Evolutionary conservation across 2,113 vertebrate species (phyloP).

Genomic region (Prolemur simus): DNA sequence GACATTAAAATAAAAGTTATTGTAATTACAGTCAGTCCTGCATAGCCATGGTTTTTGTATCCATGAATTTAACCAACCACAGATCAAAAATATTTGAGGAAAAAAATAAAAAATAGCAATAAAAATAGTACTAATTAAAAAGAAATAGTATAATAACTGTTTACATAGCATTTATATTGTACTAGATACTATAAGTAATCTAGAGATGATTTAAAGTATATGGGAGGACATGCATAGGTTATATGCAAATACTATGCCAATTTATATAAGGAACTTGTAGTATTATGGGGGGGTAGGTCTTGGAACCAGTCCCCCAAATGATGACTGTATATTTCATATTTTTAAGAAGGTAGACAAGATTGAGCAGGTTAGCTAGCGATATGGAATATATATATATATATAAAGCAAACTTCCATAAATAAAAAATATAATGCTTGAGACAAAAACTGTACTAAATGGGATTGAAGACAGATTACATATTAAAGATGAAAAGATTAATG

Average conservation of each 20-base stretch:
- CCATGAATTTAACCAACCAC: neutral
- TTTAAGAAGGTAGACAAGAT: neutral
- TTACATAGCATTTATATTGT: neutral
- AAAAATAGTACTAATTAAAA: neutral
- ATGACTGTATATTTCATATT: neutral
- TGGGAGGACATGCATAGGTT: neutral
- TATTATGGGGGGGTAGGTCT: neutral
- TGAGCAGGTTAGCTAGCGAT: neutral
- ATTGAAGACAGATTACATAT: neutral
- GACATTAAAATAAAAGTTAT: neutral
- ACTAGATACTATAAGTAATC: neutral
- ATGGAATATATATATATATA: neutral
- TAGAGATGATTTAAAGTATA: neutral
- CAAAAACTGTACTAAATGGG: neutral
- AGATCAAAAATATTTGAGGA: neutral
- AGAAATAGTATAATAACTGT: neutral
- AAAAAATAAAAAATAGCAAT: neutral
- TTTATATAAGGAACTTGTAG: neutral
- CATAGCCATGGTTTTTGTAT: neutral
- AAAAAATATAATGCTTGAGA: neutral
- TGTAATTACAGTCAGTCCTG: neutral
- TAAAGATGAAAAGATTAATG: neutral
- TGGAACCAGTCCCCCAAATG: neutral
- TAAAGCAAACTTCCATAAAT: neutral
- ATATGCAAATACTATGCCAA: neutral